These are phyloP conservation scores for Anolis carolinensis DNA, from an alignment of 2,113 vertebrate genomes.

Conservation along the genomic window DNA sequence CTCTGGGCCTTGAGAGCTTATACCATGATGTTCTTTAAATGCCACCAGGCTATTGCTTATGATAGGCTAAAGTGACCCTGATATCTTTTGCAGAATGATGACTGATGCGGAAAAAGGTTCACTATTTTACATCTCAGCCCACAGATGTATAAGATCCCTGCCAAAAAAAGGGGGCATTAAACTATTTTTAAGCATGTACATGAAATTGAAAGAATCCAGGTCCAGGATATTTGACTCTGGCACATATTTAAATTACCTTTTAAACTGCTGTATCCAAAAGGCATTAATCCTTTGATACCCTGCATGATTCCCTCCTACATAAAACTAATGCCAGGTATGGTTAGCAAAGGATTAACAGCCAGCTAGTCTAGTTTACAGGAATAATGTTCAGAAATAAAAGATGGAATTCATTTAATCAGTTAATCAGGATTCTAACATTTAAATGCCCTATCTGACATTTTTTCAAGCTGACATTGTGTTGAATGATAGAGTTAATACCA, in stretches of 20 bases:
- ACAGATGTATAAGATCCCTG: not conserved
- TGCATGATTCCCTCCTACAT: constrained; percentile 20
- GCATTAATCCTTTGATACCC: constrained; percentile 41
- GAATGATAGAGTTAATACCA: constrained; percentile 72
- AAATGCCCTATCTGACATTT: constrained; percentile 63
- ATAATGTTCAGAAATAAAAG: constrained; percentile 58
- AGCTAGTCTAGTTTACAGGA: constrained; percentile 36
- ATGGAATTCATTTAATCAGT: constrained; percentile 65
- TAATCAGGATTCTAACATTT: constrained; percentile 71
- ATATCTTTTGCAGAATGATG: not conserved
- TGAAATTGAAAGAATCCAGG: not conserved
- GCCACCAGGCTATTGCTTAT: not conserved
- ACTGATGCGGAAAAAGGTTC: not conserved
- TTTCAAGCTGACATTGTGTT: constrained; percentile 66
- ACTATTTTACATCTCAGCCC: not conserved
- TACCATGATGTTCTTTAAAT: not conserved
- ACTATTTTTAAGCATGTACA: not conserved
- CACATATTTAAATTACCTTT: constrained; percentile 40
- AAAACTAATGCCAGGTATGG: constrained; percentile 55
- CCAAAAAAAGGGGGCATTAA: not conserved
- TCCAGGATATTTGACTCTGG: constrained; percentile 21
- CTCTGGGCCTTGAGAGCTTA: not conserved
- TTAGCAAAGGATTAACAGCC: constrained; percentile 61
- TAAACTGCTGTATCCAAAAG: constrained; percentile 54
- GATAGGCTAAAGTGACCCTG: not conserved